Base-by-base conservation (phyloP, 2,888 invertebrate species). In the Mystacides longicornis region DNA sequence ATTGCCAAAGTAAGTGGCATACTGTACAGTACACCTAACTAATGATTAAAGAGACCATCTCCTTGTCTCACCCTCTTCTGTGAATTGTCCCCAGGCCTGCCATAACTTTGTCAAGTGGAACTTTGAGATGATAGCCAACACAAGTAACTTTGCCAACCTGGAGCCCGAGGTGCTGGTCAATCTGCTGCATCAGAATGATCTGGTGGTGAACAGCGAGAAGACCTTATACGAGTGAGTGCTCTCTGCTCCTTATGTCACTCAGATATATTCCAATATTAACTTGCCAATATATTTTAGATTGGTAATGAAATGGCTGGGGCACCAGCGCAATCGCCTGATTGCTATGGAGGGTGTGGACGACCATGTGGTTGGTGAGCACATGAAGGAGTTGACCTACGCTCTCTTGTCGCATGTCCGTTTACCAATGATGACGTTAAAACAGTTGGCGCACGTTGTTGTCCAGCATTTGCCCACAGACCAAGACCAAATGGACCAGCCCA, bases 341-440 rank as follows among this genome's bases (percentile, higher is more conserved):
- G 67, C 71, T 60, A 77, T 81, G 61, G 69, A 72, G 20, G 74
- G 72, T 1, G 64, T 77, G 3, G 67, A 67, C 0, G 74, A 73
- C 7, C 71, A 69, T 0, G 82, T 84, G 62, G 70, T 80, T 49
- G 80, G 81, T 56, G 66, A 72, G 3, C 81, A 84, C 59, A 81
- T 87, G 73, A 81, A 83, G 57, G 77, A 82, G 3, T 73, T 92
- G 0, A 85, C 92, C 0, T 79, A 84, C 48, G 81, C 83, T 46
- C 83, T 91, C 0, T 87, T 93, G 78, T 77, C 85, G 0, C 85
- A 86, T 60, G 82, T 93, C 59, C 77, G 89, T 63, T 97, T 96
- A 72, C 92, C 95, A 1, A 94, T 95, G 93, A 95, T 97, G 93
- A 85, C 89, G 18, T 90, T 93, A 0, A 79, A 87, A 52, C 92